These are phyloP conservation scores for Oedothorax gibbosus DNA, from an alignment of 1,140 invertebrate genomes.

Conservation along the genomic window DNA sequence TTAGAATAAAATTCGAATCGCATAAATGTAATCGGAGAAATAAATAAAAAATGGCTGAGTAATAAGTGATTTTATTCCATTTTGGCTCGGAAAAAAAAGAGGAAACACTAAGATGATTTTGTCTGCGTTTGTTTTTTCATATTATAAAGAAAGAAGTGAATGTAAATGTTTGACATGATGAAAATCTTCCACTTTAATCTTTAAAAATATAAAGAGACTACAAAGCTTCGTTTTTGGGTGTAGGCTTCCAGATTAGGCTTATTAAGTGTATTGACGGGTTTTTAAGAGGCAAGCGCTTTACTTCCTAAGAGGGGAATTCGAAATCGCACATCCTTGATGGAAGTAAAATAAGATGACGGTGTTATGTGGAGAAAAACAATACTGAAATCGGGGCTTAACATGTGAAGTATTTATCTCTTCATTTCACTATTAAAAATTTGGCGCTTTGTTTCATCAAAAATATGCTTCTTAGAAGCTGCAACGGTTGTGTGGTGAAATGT, in stretches of 20 bases:
- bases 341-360: no score
- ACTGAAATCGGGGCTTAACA: no score
- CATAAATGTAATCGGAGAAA: constrained; percentile 11
- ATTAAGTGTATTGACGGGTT: constrained; percentile 41
- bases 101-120: not conserved
- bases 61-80: constrained; percentile 33
- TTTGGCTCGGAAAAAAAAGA: constrained; percentile 6
- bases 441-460: no score
- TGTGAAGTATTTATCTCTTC: no score
- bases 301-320: no score
- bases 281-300: not conserved
- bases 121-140: not conserved
- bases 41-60: constrained; percentile 19
- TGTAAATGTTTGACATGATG: constrained; percentile 42
- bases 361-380: no score
- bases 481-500: no score
- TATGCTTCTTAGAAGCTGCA: no score
- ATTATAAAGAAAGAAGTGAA: not conserved
- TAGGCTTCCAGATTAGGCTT: constrained; percentile 24
- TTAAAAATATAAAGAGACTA: constrained; percentile 19
- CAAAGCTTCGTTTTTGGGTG: not conserved
- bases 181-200: constrained; percentile 46
- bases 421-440: no score
- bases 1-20: constrained; percentile 39
- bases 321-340: no score